phyloP scores from a whole-genome alignment of 2,797 vertebrate genomes.

The Trachops cirrhosus region DNA sequence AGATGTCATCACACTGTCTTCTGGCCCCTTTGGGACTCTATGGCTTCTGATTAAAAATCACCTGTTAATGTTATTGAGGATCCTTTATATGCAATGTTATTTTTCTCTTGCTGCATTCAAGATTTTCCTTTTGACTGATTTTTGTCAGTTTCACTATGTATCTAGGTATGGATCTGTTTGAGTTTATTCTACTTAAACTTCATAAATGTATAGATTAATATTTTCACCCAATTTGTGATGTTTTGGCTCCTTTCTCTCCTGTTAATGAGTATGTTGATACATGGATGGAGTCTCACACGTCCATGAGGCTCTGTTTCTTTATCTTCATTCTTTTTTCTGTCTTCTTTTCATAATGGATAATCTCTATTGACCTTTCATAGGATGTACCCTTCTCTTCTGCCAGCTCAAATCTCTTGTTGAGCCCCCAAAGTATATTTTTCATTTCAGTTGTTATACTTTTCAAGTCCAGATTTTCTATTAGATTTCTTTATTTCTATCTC shows the following conservation, averaged over 20 bases:
- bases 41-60: conserved; percentile 6
- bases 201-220: not conserved
- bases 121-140: conserved; percentile 21
- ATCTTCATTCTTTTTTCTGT: not conserved
- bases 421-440: not conserved
- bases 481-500: not conserved
- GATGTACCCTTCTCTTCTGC: not conserved
- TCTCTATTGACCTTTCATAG: not conserved
- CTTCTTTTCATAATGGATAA: not conserved
- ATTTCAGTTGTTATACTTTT: not conserved
- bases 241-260: not conserved
- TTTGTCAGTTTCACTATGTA: not conserved
- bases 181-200: not conserved
- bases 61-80: not conserved
- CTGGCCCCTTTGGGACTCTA: not conserved
- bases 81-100: not conserved
- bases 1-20: not conserved
- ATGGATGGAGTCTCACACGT: not conserved
- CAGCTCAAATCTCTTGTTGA: conserved; percentile 16
- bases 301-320: not conserved
- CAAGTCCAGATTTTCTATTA: conserved; percentile 2
- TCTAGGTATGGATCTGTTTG: not conserved
- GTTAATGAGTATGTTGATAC: not conserved
- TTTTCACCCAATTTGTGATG: not conserved
- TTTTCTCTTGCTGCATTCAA: conserved; percentile 19